Evolutionary conservation across 2,888 invertebrate genomes (phyloP), one percentile per base, ranked within the genome.

Genomic region (Synergus umbraculus): DNA sequence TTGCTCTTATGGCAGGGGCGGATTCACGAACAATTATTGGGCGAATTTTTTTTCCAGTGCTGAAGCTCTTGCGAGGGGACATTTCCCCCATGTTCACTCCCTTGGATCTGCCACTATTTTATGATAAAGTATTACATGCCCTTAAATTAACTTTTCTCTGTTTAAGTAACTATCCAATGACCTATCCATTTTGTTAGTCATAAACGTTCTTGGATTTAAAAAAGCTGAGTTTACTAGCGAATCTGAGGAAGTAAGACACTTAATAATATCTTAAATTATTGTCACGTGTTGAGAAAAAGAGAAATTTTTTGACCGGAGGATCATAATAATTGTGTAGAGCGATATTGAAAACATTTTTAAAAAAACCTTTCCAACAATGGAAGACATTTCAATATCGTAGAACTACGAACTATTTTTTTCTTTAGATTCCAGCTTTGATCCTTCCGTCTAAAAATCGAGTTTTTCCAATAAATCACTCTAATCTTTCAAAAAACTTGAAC

Each of bases 251-350:
- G 8, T 54, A 7, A 73, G 73, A 41, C 73, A 73, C 73, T 69
- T 69, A 49, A 41, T 73, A 37, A 73, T 73, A 41, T 54, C 54
- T 54, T 67, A 67, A 15, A 54, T 15, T 63, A 54, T 54, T 73
- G 73, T 73, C 73, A 73, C 37, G 2, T 49, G n/a, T 54, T 37
- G 10, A 15, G 13, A 29, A 54, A 73, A 29, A 29, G 15, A 54
- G 5, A 37, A 9, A 46, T 46, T 44, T 69, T 13, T 54, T 54
- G 10, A 9, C 29, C 13, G 46, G 29, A 54, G 22, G 37, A 73
- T 54, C 54, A 18, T 15, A 73, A 15, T 66, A 12, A 46, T 46
- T 46, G 46, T 46, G 13, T 37, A 29, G 22, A 46, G 46, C 9
- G 7, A 46, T 46, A 46, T 8, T 46, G 9, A 12, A 37, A 37